A percentile compares a stretch with the other conserved stretches of the same genome.
These are phyloP conservation scores for Etheostoma spectabile DNA, from an alignment of 2,113 vertebrate species.

Conservation along the genomic window DNA sequence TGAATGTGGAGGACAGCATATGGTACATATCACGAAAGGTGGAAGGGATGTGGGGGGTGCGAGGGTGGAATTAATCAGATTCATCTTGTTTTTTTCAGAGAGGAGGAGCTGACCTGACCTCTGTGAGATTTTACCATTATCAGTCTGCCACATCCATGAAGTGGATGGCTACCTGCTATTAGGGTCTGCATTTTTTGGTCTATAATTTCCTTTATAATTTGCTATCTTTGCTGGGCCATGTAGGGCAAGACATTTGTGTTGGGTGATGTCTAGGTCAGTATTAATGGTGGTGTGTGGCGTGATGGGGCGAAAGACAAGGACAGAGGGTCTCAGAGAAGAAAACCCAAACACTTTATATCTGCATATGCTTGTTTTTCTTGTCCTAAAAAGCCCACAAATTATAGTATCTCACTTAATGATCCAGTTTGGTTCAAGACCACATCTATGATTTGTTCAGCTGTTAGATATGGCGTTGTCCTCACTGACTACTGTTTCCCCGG, in stretches of 20 bases:
- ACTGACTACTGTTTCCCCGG: neutral
- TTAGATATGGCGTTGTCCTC: neutral
- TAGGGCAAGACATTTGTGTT: slow-evolving; percentile 12
- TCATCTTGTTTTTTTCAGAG: slow-evolving; percentile 23
- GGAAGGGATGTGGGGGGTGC: neutral
- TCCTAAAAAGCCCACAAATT: neutral
- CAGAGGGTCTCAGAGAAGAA: neutral
- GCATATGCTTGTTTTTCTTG: neutral
- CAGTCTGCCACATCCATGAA: slow-evolving; percentile 50
- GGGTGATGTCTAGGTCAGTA: slow-evolving; percentile 25
- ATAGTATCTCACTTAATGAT: neutral
- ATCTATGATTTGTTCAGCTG: neutral
- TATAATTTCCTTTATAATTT: slow-evolving; percentile 27
- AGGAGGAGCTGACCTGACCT: neutral
- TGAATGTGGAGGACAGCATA: neutral
- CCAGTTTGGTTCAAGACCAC: neutral
- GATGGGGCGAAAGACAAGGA: neutral
- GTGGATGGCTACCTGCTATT: slow-evolving; percentile 59
- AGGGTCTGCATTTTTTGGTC: slow-evolving; percentile 45
- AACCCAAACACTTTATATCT: neutral
- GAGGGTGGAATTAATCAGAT: neutral
- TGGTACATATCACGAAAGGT: neutral
- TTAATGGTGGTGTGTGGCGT: slow-evolving; percentile 20
- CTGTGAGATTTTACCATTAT: slow-evolving; percentile 56
- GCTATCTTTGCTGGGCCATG: slow-evolving; percentile 38